These are phyloP conservation scores for Clarias macrocephalus DNA, from an alignment of 2,113 vertebrate genomes.

Conservation along the genomic window DNA sequence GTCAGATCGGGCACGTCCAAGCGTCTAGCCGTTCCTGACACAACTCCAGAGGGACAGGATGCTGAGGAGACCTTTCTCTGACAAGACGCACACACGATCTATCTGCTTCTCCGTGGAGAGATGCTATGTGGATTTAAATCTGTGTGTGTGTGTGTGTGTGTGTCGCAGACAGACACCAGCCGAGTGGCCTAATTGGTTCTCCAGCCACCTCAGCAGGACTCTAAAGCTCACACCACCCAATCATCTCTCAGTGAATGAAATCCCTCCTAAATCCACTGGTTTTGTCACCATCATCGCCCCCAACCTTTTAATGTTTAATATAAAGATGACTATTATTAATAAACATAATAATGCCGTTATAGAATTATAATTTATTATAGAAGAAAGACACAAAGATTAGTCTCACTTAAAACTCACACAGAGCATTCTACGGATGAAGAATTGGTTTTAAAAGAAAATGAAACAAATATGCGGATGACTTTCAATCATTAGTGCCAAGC, in stretches of 20 bases:
- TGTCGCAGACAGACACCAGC: slow-evolving; percentile 61
- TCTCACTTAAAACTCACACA: slow-evolving; percentile 8
- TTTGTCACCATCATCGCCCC: not conserved
- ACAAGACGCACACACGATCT: slow-evolving; percentile 9
- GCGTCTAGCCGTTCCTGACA: slow-evolving; percentile 14
- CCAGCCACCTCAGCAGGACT: slow-evolving; percentile 62
- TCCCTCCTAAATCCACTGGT: slow-evolving; percentile 44
- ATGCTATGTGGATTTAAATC: not conserved
- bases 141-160: not conserved
- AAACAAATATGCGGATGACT: not conserved
- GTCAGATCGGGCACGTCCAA: not conserved
- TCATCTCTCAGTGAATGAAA: slow-evolving; percentile 52
- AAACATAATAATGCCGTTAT: not conserved
- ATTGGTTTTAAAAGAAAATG: not conserved
- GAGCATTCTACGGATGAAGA: not conserved
- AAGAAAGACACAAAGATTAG: not conserved
- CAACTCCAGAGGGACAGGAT: not conserved
- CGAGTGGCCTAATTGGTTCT: slow-evolving; percentile 69
- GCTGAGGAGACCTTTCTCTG: not conserved
- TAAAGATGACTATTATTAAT: not conserved
- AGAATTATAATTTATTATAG: not conserved
- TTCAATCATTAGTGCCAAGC: not conserved
- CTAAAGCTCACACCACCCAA: slow-evolving; percentile 55
- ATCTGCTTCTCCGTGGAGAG: slow-evolving; percentile 23
- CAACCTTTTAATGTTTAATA: not conserved